A percentile compares a stretch with the other conserved stretches of the same genome.
Conservation (phyloP, 2,797 vertebrate genomes). For the Leptoclinus maculatus region DNA sequence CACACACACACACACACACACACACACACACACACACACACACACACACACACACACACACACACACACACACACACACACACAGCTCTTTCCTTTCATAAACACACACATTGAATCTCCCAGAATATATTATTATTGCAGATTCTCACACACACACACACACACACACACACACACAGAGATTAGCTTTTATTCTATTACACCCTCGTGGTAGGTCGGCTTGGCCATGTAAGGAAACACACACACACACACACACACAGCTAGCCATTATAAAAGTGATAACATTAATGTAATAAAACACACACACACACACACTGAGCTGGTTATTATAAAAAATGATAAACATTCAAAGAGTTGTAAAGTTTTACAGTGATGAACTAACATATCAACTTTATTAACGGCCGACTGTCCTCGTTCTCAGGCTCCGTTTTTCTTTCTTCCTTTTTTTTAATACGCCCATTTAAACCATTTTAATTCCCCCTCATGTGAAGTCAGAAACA, state of each 20-base stretch:
- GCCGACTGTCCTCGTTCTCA: conserved; percentile 53
- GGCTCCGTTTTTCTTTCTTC: conserved; percentile 1
- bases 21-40: conserved; percentile 61
- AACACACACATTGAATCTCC: conserved; percentile 61
- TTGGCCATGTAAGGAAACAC: conserved; percentile 52
- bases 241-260: conserved; percentile 39
- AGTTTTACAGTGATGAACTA: conserved; percentile 79
- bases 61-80: conserved; percentile 51
- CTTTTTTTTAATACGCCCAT: conserved; percentile 39
- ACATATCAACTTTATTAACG: conserved; percentile 74
- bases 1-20: conserved; percentile 61
- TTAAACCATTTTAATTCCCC: conserved; percentile 63
- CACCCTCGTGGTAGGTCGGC: conserved; percentile 60
- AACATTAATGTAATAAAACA: conserved; percentile 71
- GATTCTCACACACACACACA: conserved; percentile 53
- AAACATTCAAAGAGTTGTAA: conserved; percentile 77
- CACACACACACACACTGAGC: conserved; percentile 38
- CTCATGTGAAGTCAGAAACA: conserved; percentile 49
- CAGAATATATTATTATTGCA: conserved; percentile 70
- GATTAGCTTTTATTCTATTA: conserved; percentile 73
- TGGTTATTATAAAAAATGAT: conserved; percentile 77
- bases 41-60: conserved; percentile 62
- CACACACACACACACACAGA: conserved; percentile 34
- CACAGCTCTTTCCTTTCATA: conserved; percentile 57
- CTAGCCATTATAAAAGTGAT: conserved; percentile 65